Evolutionary conservation across 2,888 invertebrate species (phyloP), one percentile per base, ranked within the genome.

Genomic region (Bembecia ichneumoniformis): DNA sequence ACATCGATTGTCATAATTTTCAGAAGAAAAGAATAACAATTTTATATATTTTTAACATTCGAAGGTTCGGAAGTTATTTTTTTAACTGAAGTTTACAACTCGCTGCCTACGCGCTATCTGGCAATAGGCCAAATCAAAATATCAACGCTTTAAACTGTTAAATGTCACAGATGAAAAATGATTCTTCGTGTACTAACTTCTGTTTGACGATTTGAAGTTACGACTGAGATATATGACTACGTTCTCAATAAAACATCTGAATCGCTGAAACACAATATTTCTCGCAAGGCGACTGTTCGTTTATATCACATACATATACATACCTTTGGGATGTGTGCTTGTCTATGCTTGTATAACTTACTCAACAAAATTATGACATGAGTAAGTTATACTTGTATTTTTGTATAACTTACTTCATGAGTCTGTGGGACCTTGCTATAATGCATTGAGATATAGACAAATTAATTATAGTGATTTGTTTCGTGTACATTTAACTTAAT

Each of bases 51-150:
- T 46, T 17, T 46, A 45, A 46, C 13, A 28, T 46, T 17, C 28
- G 47, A 51, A 48, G 46, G 50, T 51, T 51, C 45, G 9, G 35
- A 48, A 16, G 47, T 47, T 35, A 47, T 44, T 44, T 44, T 46
- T 46, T 46, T 46, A 54, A 43, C 49, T 58, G 58, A 65, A 65
- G 65, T 70, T 70, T 63, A 64, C 51, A 52, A 51, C 57, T 46
- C 59, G 55, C 54, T 53, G 58, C 60, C 46, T 40, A 43, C 50
- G 43, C 43, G n/a, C 14, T 17, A 43, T 11, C 50, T 47, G 50
- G 47, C 43, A 51, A 55, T 3, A 3, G 43, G 66, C 68, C 68
- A 68, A 66, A 53, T 51, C 56, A 56, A 56, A 60, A 49, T 57
- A 56, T 56, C 53, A 56, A 52, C 54, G 54, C 55, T 58, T 57